A percentile compares a stretch with the other conserved stretches of the same genome.
These are phyloP conservation scores for Seira musarum DNA, from an alignment of 2,888 invertebrate species.

Conservation along the genomic window DNA sequence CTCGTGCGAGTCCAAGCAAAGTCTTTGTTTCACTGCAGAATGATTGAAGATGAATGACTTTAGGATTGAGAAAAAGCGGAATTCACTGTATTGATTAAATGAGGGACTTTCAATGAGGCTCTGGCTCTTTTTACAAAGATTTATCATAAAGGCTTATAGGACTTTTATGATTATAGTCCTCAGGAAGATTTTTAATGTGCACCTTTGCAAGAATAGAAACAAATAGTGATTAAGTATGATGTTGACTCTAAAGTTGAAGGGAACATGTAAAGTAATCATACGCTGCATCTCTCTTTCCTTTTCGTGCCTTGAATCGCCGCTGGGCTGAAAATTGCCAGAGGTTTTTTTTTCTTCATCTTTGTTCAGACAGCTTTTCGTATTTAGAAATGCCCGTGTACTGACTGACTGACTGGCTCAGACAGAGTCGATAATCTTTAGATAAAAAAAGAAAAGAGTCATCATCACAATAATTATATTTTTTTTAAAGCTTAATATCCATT, in stretches of 20 bases:
- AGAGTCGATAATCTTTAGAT: conserved; percentile 5
- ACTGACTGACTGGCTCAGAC: neutral
- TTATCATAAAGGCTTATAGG: neutral
- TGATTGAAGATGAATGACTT: conserved; percentile 11
- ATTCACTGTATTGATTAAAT: neutral
- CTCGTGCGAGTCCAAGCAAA: neutral
- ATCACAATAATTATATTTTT: conserved; percentile 9
- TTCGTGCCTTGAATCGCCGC: conserved; percentile 4
- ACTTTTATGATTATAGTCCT: neutral
- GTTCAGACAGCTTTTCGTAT: neutral
- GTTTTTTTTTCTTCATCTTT: neutral
- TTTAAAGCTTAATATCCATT: conserved; percentile 10
- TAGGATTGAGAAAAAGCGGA: neutral
- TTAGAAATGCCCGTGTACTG: neutral
- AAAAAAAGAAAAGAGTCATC: conserved; percentile 17
- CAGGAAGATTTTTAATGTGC: neutral
- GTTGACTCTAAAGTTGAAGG: conserved; percentile 5
- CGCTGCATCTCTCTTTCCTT: neutral
- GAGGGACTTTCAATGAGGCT: conserved; percentile 1
- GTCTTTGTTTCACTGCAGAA: conserved; percentile 1
- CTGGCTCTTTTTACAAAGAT: neutral
- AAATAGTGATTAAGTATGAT: conserved; percentile 16
- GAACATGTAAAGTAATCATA: conserved; percentile 7
- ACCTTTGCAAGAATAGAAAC: neutral
- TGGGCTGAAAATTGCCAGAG: neutral